A percentile compares a stretch with the other conserved stretches of the same genome.
Conservation (phyloP, 2,113 vertebrate genomes). For the Strigops habroptila region DNA sequence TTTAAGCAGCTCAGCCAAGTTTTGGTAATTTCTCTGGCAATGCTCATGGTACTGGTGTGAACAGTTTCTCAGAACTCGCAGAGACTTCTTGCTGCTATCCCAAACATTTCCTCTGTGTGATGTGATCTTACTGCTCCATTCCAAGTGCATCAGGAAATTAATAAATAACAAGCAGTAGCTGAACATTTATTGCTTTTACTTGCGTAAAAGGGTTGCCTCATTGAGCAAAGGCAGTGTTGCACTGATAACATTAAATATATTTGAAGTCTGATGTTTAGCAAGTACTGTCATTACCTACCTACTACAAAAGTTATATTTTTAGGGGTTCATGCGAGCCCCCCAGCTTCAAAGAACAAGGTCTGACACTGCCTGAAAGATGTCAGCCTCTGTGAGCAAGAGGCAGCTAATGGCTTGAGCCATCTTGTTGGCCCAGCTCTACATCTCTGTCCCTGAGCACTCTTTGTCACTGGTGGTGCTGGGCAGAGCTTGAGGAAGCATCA, state of each 20-base stretch:
- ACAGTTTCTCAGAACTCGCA: background rate
- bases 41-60: background rate
- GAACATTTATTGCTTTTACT: background rate
- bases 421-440: background rate
- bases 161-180: background rate
- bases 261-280: background rate
- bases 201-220: rapidly evolving
- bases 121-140: background rate
- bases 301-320: background rate
- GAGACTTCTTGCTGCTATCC: background rate
- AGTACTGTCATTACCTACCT: background rate
- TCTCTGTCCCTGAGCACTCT: background rate
- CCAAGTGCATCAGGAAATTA: background rate
- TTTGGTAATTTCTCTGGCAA: background rate
- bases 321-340: background rate
- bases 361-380: background rate
- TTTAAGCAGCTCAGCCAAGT: background rate
- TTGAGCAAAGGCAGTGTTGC: background rate
- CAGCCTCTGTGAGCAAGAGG: background rate
- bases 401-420: background rate
- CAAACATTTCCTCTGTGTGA: background rate
- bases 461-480: background rate
- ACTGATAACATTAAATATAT: background rate
- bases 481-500: background rate
- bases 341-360: background rate